Evolutionary conservation across 2,113 vertebrate genomes (phyloP).

Genomic region (Cairina moschata): DNA sequence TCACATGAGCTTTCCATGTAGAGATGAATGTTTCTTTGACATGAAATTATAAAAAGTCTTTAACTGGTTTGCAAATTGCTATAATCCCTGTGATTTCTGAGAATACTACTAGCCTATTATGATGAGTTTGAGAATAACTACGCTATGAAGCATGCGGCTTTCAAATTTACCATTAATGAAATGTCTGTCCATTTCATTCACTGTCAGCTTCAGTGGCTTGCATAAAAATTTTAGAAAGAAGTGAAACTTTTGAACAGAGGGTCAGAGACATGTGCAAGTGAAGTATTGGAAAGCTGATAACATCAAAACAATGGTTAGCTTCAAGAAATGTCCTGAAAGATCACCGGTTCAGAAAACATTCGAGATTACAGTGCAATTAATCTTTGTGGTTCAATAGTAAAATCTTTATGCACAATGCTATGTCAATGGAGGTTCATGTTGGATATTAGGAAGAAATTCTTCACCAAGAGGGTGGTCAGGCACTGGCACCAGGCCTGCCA

Average conservation of each 20-base stretch:
- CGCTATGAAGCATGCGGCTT: neutral
- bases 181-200: neutral
- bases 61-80: neutral
- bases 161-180: neutral
- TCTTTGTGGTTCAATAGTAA: neutral
- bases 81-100: neutral
- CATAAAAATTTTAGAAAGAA: neutral
- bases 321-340: neutral
- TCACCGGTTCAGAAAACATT: neutral
- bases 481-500: neutral
- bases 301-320: neutral
- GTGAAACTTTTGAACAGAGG: neutral
- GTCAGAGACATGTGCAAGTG: neutral
- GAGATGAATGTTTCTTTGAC: neutral
- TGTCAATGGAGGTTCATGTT: neutral
- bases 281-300: neutral
- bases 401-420: neutral
- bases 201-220: neutral
- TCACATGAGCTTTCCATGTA: neutral
- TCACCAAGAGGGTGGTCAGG: neutral
- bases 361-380: neutral
- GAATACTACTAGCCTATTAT: neutral
- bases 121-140: neutral
- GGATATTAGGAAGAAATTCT: neutral
- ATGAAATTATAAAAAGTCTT: neutral